Evolutionary conservation across 2,888 invertebrate species (phyloP).

Genomic region (Ennomos fuscantarius): DNA sequence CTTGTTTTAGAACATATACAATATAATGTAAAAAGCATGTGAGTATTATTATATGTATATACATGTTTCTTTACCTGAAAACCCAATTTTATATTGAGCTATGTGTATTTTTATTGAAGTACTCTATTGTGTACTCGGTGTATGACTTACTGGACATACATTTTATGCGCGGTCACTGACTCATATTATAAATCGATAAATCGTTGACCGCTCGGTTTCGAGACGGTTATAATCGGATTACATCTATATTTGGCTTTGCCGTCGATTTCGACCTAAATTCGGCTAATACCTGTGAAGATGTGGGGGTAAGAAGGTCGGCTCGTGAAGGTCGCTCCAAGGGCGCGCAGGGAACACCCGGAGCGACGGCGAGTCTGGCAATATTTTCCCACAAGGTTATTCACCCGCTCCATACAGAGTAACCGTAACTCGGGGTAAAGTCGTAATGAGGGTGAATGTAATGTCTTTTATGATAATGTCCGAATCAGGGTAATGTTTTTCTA

Average conservation of each 20-base stretch:
- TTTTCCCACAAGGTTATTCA: slow-evolving; percentile 46
- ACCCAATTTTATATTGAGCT: no score
- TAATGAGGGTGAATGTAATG: slow-evolving; percentile 16
- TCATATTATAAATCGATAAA: slow-evolving; percentile 1
- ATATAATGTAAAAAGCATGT: no score
- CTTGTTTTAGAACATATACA: no score
- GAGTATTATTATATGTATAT: no score
- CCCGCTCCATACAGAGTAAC: slow-evolving; percentile 30
- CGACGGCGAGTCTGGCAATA: slow-evolving; percentile 49
- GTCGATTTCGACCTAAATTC: slow-evolving; percentile 11
- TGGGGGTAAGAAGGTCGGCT: slow-evolving; percentile 31
- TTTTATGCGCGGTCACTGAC: no score
- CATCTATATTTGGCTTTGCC: slow-evolving; percentile 14
- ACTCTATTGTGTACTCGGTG: no score
- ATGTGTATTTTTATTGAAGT: no score
- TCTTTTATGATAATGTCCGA: slow-evolving; percentile 14
- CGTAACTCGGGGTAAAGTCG: slow-evolving; percentile 6
- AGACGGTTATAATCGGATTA: slow-evolving; percentile 20
- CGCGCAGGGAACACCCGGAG: slow-evolving; percentile 42
- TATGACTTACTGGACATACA: no score
- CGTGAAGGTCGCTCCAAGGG: slow-evolving; percentile 61
- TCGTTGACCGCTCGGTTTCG: slow-evolving; percentile 19
- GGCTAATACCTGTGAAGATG: slow-evolving; percentile 20
- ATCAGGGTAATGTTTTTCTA: neutral
- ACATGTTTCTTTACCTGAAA: no score